These are phyloP conservation scores for Cinclus mexicanus DNA, from an alignment of 2,113 vertebrate genomes.

Conservation along the genomic window DNA sequence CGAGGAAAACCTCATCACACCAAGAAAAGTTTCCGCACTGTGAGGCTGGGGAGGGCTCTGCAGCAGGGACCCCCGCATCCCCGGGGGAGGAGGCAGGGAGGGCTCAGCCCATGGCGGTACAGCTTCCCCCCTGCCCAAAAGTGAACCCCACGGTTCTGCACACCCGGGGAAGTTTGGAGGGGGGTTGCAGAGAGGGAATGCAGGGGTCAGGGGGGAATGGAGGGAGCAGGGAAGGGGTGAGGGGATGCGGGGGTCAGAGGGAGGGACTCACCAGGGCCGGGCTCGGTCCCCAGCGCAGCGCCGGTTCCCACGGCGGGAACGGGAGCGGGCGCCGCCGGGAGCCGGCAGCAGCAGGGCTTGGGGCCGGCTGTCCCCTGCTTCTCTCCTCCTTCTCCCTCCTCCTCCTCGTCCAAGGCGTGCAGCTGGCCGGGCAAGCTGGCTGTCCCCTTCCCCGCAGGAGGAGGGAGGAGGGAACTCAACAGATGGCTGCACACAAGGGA, in stretches of 20 bases:
- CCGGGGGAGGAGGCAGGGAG: not conserved
- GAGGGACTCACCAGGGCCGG: not conserved
- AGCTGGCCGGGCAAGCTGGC: conserved; percentile 46
- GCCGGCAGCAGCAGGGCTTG: not conserved
- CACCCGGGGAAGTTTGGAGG: not conserved
- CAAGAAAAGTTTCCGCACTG: not conserved
- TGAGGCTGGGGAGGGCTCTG: too few relatives aligned
- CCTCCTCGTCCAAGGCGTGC: not conserved
- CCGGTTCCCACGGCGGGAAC: not conserved
- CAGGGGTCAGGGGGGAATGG: not conserved
- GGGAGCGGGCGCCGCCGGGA: not conserved
- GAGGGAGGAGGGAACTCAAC: conserved; percentile 43
- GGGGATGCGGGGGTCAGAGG: not conserved
- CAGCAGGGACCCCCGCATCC: not conserved
- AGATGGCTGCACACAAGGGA: conserved; percentile 61
- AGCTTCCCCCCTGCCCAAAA: not conserved
- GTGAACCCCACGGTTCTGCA: not conserved
- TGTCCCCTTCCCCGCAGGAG: conserved; percentile 16
- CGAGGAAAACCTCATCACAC: not conserved
- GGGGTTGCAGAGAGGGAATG: not conserved
- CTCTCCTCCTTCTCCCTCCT: not conserved
- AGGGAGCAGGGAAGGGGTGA: not conserved
- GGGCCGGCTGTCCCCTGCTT: not conserved
- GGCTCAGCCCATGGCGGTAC: not conserved
- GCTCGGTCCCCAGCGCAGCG: not conserved